Percentiles rank a stretch among this genome's conserved stretches.
These are phyloP conservation scores for Microplitis manilae DNA, from an alignment of 2,888 invertebrate genomes.

Conservation along the genomic window DNA sequence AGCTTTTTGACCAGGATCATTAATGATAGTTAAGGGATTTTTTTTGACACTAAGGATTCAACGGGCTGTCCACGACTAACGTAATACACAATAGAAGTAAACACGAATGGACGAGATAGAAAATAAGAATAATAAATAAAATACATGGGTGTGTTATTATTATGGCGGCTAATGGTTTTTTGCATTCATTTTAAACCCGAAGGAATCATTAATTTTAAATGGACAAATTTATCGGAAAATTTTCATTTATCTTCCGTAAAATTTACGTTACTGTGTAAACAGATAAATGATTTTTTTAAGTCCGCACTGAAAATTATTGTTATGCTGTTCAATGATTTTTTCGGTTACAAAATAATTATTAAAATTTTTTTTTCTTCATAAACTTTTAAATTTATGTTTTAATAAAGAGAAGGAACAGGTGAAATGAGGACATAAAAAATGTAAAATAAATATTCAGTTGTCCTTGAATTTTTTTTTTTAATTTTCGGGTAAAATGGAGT, in stretches of 20 bases:
- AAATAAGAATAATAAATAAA: conserved; percentile 8
- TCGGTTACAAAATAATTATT: no score
- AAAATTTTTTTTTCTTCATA: no score
- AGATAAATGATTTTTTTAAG: conserved; percentile 44
- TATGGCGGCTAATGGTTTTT: conserved; percentile 35
- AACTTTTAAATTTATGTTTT: no score
- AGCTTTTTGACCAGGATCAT: neutral
- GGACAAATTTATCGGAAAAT: conserved; percentile 50
- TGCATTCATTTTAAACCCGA: conserved; percentile 59
- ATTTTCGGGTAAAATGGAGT: no score
- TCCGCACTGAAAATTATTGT: neutral
- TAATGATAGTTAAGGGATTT: neutral
- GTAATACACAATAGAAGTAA: neutral
- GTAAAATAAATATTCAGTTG: no score
- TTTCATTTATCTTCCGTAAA: conserved; percentile 65
- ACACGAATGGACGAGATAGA: conserved; percentile 2
- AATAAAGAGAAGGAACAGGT: no score
- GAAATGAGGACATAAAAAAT: no score
- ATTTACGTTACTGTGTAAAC: conserved; percentile 65
- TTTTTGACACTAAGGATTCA: neutral
- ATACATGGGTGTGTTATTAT: conserved; percentile 25
- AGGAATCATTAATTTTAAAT: conserved; percentile 59
- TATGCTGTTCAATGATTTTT: no score
- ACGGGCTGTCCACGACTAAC: neutral
- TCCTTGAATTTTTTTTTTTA: no score